Evolutionary conservation across 2,113 vertebrate species (phyloP), one percentile per base, ranked within the genome.

Genomic region (Syrmaticus mikado): DNA sequence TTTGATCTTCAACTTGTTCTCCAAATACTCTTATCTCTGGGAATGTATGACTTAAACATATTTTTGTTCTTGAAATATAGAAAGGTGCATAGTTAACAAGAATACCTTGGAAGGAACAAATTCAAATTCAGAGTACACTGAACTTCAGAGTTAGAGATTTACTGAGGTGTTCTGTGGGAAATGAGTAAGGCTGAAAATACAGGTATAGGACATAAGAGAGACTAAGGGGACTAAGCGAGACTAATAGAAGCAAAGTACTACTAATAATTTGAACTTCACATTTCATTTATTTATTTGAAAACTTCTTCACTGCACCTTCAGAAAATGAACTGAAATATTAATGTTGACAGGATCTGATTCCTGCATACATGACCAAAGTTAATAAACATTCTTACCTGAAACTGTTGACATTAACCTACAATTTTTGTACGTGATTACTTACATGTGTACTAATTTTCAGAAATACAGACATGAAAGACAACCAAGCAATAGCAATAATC

Each of bases 81-180:
- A 68, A 75, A 53, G 41, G 19, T 73, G 16, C 32, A 7, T 12
- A 64, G 24, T 40, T 58, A 94, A 48, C 2, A 27, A 65, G 18
- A 76, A 32, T 21, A 41, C 24, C 55, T 76, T 24, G 13, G 36
- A 83, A 60, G 21, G 13, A 96, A 55, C 15, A 93, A 93, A 79
- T 10, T 46, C 13, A 52, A 52, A 52, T 52, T 53, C 52, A 28
- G 6, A 87, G 86, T 8, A 85, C 36, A 28, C 18, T 70, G 58
- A 89, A 90, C 53, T 76, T 92, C 65, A 78, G 62, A 73, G 89
- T 61, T 22, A 85, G 45, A 64, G 24, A 73, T 70, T 90, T 82
- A 85, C 38, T 66, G 32, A 52, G 28, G 22, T 46, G 19, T 66
- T 20, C 46, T 28, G 43, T 19, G 15, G 43, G 68, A 96, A 86